Evolutionary conservation across 2,888 invertebrate genomes (phyloP), one percentile per base, ranked within the genome.

Genomic region (Drosophila borealis): DNA sequence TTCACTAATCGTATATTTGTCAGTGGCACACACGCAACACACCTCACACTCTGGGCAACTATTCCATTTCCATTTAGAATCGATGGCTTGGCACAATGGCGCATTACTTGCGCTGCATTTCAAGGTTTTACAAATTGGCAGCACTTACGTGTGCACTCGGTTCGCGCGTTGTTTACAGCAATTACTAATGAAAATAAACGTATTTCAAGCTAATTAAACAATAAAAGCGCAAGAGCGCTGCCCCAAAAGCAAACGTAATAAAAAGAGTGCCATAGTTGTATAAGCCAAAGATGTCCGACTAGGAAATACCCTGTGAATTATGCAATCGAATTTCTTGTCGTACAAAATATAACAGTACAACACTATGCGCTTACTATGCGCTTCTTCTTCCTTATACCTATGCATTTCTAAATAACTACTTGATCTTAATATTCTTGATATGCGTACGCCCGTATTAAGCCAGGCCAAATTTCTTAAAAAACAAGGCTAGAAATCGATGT

Each of bases 141-240:
- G 68, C 62, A 63, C 54, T 74, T 66, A 63, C 65, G 66, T 69
- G 51, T 50, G 53, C 60, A 55, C 66, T 64, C 87, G 61, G 70
- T 70, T 71, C 61, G 70, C 69, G 33, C 75, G 51, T 81, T 88
- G 83, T 84, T 89, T 81, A 81, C 89, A 74, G 53, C 89, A 79
- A 85, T 84, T 84, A 64, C 71, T 68, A 89, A 79, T 70, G 85
- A 89, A 84, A 89, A 89, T 89, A 84, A 84, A 85, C 89, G 85
- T 89, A 85, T 89, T 89, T 84, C 84, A 85, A 77, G 89, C 84
- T 84, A 84, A 84, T 84, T 84, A 84, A 88, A 84, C 88, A 84
- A 89, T 77, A 88, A 83, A 88, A 85, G 77, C 65, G 51, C 74
- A 57, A 44, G 59, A 55, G 65, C 54, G 53, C 61, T 54, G 33